Conservation (phyloP, 1,140 invertebrate genomes). For the Homalodisca vitripennis region DNA sequence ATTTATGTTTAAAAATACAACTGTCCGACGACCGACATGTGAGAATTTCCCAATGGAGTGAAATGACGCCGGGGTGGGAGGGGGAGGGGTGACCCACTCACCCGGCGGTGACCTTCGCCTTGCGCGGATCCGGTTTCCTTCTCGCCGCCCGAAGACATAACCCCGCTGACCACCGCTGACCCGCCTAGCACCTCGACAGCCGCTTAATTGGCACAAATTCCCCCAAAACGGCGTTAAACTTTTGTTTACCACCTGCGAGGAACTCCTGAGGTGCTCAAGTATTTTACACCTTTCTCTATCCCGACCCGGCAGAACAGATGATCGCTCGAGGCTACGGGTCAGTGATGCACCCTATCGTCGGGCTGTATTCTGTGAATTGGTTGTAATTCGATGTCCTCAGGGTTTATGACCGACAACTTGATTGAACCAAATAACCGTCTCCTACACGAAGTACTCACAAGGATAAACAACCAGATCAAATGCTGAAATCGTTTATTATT, state of each 20-base stretch:
- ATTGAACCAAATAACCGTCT: too few relatives aligned
- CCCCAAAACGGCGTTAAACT: slow-evolving; percentile 5
- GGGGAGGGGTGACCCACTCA: slow-evolving; percentile 22
- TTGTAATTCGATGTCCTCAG: too few relatives aligned
- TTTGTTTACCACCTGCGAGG: background rate
- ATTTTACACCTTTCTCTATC: too few relatives aligned
- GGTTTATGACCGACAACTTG: too few relatives aligned
- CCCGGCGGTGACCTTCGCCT: slow-evolving; percentile 18
- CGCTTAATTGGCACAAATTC: slow-evolving; percentile 8
- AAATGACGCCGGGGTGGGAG: background rate
- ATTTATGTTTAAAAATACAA: background rate
- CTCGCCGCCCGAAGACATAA: slow-evolving; percentile 13
- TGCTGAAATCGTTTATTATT: too few relatives aligned
- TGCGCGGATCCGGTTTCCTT: slow-evolving; percentile 27
- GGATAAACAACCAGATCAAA: too few relatives aligned
- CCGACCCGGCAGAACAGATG: too few relatives aligned
- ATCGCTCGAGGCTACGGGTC: too few relatives aligned
- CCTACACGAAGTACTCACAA: too few relatives aligned
- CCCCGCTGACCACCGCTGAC: slow-evolving; percentile 21
- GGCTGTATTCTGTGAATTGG: too few relatives aligned
- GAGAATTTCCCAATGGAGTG: slow-evolving; percentile 18
- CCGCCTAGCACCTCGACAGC: background rate
- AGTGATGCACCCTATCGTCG: too few relatives aligned
- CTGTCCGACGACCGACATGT: background rate
- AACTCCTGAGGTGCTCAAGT: too few relatives aligned